Conservation (phyloP, 2,888 invertebrate species). For the Stenotaenia linearis region DNA sequence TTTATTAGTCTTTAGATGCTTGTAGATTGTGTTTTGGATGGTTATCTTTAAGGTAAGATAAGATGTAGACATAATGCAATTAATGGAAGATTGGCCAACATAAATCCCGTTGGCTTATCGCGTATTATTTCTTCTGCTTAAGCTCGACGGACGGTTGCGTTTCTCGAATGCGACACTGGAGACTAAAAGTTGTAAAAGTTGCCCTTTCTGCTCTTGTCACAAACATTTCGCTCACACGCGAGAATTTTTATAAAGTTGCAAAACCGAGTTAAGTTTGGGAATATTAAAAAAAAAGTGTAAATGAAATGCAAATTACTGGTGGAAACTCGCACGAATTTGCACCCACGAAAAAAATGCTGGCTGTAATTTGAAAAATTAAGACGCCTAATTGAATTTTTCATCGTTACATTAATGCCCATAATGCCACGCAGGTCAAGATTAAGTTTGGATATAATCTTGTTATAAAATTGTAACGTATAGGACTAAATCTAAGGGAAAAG, state of each 20-base stretch:
- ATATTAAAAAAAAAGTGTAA: not conserved
- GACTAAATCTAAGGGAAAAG: not conserved
- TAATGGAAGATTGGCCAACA: not conserved
- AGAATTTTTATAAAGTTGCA: not conserved
- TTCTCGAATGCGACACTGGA: not conserved
- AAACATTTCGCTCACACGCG: not conserved
- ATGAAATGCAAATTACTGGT: not conserved
- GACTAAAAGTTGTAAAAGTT: not conserved
- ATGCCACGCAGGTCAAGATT: constrained; percentile 3
- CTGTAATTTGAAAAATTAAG: constrained; percentile 1
- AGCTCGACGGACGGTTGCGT: not conserved
- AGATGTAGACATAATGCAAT: not conserved
- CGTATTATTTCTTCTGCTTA: not conserved
- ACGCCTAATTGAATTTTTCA: constrained; percentile 7
- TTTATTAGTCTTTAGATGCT: no score
- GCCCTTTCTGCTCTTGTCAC: not conserved
- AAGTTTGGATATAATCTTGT: constrained; percentile 1
- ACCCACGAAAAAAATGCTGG: not conserved
- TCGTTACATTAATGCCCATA: constrained; percentile 3
- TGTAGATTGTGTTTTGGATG: no score
- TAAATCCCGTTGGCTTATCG: not conserved
- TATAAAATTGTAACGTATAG: constrained; percentile 26
- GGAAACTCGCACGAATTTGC: not conserved
- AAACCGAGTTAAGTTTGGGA: not conserved
- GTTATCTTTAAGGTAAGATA: no score